These are phyloP conservation scores for Napeogenes inachia DNA, from an alignment of 2,888 invertebrate genomes.

Conservation along the genomic window DNA sequence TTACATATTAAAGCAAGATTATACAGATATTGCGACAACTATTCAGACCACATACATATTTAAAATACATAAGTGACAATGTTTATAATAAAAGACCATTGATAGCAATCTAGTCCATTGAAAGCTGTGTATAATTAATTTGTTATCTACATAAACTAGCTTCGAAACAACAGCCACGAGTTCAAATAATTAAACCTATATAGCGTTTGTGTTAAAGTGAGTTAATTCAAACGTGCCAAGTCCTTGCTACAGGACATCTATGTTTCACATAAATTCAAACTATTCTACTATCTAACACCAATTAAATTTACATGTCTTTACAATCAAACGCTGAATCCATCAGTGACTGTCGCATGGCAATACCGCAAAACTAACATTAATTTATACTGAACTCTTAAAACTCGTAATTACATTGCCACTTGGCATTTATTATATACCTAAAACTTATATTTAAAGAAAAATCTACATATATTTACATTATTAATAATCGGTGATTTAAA, in stretches of 20 bases:
- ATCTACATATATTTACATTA: slow-evolving; percentile 1
- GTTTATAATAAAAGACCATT: no score
- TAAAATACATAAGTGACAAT: neutral
- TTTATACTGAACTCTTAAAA: neutral
- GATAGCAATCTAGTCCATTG: neutral
- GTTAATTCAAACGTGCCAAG: neutral
- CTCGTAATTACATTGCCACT: slow-evolving; percentile 3
- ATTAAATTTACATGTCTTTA: neutral
- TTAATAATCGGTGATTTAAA: neutral
- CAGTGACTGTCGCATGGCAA: no score
- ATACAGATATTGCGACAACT: neutral
- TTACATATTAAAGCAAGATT: neutral
- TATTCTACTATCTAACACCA: neutral
- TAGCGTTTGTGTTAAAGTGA: neutral
- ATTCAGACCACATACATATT: slow-evolving; percentile 1
- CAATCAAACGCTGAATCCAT: neutral
- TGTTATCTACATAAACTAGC: neutral
- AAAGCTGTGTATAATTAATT: neutral
- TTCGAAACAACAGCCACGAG: slow-evolving; percentile 8
- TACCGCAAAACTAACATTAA: no score
- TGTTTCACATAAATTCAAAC: no score
- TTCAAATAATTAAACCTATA: neutral
- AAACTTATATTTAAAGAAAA: neutral
- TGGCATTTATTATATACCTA: neutral
- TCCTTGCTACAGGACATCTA: no score